Evolutionary conservation across 2,113 vertebrate species (phyloP).

Genomic region (Trichechus manatus): DNA sequence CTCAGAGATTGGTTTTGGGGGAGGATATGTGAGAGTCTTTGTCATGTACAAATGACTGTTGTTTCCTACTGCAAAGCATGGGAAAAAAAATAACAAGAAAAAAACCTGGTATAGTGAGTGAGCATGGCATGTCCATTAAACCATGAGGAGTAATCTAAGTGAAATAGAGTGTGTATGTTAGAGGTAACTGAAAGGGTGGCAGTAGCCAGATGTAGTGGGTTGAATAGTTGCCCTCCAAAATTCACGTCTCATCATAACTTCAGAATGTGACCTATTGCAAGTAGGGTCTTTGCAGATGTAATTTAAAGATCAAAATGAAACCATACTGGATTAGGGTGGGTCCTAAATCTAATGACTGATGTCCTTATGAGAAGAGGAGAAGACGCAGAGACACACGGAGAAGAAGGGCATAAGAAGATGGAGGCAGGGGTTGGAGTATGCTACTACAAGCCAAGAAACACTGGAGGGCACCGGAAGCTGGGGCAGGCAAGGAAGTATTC

Average conservation of each 20-base stretch:
- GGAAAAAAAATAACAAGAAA: background rate
- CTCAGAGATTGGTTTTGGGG: background rate
- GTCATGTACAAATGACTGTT: background rate
- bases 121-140: fast-evolving
- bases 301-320: background rate
- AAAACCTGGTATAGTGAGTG: background rate
- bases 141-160: background rate
- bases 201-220: background rate
- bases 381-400: background rate
- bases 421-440: background rate
- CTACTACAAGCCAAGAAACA: background rate
- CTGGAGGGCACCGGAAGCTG: background rate
- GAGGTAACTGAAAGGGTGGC: background rate
- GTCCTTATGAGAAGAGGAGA: background rate
- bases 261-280: background rate
- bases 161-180: background rate
- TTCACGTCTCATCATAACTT: background rate
- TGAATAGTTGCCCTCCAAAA: background rate
- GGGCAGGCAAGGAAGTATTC: background rate
- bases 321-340: background rate
- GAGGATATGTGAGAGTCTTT: background rate
- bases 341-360: background rate
- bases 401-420: background rate
- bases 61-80: background rate
- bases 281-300: background rate